These are phyloP conservation scores for Bubo scandiacus DNA, from an alignment of 2,113 vertebrate species.

Conservation along the genomic window DNA sequence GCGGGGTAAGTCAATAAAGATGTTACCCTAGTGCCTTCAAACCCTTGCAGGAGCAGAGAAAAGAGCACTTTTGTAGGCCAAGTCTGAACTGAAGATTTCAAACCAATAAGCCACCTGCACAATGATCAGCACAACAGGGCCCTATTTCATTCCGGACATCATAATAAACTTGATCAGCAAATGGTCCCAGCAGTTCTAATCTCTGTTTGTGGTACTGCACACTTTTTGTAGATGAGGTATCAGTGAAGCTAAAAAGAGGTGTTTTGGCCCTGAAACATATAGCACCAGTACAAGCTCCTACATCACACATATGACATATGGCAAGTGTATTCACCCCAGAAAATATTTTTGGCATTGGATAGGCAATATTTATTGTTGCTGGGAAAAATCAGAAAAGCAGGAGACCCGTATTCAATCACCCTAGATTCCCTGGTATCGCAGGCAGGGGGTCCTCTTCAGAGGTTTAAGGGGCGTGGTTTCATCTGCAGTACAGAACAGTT, in stretches of 20 bases:
- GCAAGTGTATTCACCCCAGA: not conserved
- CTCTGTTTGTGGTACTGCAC: not conserved
- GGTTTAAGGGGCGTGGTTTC: not conserved
- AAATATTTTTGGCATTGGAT: not conserved
- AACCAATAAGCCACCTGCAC: not conserved
- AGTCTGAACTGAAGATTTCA: not conserved
- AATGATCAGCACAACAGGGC: not conserved
- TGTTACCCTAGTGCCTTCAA: not conserved
- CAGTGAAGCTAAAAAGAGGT: not conserved
- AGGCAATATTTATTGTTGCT: not conserved
- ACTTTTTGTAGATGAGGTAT: not conserved
- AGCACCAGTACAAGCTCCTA: not conserved
- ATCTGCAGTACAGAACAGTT: not conserved
- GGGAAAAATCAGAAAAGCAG: not conserved
- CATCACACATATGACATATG: not conserved
- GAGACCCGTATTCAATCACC: not conserved
- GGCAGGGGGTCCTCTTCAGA: not conserved
- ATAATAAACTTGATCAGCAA: not conserved
- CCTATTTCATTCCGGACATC: not conserved
- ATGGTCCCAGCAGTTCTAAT: not conserved
- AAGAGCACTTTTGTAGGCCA: not conserved
- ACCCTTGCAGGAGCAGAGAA: not conserved
- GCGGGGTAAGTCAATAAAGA: not conserved
- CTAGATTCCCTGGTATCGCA: not conserved
- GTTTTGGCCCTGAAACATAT: not conserved